Base-by-base conservation (phyloP, 2,888 invertebrate species). In the Drosophila greeni region DNA sequence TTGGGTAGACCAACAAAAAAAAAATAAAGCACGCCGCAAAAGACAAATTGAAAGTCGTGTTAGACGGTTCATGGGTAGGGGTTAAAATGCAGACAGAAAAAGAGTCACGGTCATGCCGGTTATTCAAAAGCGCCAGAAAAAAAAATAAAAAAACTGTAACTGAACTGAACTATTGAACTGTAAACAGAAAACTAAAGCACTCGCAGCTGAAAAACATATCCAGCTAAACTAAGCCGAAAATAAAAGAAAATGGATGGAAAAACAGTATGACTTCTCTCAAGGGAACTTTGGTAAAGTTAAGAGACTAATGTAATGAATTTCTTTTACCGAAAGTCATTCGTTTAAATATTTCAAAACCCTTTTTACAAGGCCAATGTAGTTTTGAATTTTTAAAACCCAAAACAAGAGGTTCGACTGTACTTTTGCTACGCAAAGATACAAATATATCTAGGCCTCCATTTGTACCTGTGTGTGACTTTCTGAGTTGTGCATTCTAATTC, bases 121-220 rank as follows among this genome's bases (percentile, higher is more conserved):
- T 54, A 34, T 37, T 56, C 51, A 62, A 42, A 42, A 36, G 42
- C 52, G 26, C n/a, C 34, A 16, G 14, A 33, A 40, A 18, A 36
- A 20, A 40, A 9, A 16, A 9, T 37, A 7, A 36, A 18, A 65
- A 42, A 42, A 52, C 64, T 81, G 68, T 71, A 75, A 75, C 62
- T 39, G 33, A 64, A 56, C 42, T 58, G 49, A 81, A 67, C 58
- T 71, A 81, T 64, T 65, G 71, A 83, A 73, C 81, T 72, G 67
- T 62, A 53, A 66, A 52, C 24, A 26, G 37, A 55, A 49, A 56
- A 60, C 61, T 40, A 54, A 71, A 57, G 45, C 33, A 34, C 26
- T 16, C 23, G 31, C 26, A 34, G 29, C 45, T 14, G 29, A 37
- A 48, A 56, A 33, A 26, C 18, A 26, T 16, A 52, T n/a, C 26